Base-by-base conservation (phyloP, 2,888 invertebrate genomes). In the Ophion ventricosus region DNA sequence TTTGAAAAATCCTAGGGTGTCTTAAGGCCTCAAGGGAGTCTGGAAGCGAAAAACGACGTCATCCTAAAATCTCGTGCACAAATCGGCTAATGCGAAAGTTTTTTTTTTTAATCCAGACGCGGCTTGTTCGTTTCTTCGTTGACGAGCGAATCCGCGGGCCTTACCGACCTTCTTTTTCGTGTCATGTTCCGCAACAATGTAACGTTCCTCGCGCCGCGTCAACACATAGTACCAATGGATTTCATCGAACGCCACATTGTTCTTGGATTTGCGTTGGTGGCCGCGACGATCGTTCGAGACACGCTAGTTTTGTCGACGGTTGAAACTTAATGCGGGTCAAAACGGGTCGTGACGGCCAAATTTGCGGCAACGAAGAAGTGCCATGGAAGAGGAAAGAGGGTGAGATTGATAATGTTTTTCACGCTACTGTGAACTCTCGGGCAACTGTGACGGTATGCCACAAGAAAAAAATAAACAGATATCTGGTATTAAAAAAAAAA, bases 271-370 rank as follows among this genome's bases (percentile, higher is more conserved):
- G 26, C 8, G 26, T 35, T 29, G 43, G 17, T 43, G n/a, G 20
- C 17, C 10, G 17, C 26, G 40, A 80, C 79, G 67, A 77, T 83
- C 85, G 87, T 88, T 89, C 86, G 86, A 88, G 89, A 89, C 85
- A 86, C 29, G 29, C 2, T 56, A n/a, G 23, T 76, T 88, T 64
- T 85, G 86, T 86, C 86, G 85, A 84, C 69, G 69, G 75, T 73
- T 87, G 90, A 89, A 89, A 90, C 86, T 84, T 82, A 87, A 89
- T 89, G 86, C 88, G 76, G 83, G 84, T 86, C 77, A 67, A 79
- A 86, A 82, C 77, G 23, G 7, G 10, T 20, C 43, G 43, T 54
- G 79, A 78, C 75, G 78, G 72, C 73, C 57, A 82, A 77, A 83
- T 83, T 73, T 49, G 70, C 64, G 79, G 80, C 35, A 40, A 57